Evolutionary conservation across 2,888 invertebrate genomes (phyloP), one percentile per base, ranked within the genome.

Genomic region (Eupithecia exiguata): DNA sequence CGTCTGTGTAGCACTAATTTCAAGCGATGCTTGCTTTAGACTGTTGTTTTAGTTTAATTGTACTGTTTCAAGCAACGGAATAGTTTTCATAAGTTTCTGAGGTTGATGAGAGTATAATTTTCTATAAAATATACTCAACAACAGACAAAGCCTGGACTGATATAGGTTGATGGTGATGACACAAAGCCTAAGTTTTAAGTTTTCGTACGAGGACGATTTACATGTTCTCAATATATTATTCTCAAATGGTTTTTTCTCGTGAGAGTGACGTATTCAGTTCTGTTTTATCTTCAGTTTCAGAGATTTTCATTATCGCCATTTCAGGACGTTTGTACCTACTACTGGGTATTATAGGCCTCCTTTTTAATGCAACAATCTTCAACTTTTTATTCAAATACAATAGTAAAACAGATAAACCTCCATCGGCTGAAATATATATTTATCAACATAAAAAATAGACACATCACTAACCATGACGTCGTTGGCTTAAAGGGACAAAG

Each of bases 271-370:
- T 9, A 49, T 49, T 49, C 7, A 18, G 7, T 14, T 43, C 30
- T 3, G 16, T n/a, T 49, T n/a, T n/a, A n/a, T n/a, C 3, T n/a
- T n/a, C n/a, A 49, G 7, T 1, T n/a, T 6, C n/a, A n/a, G 49
- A n/a, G 49, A 49, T 49, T 2, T 18, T 16, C 43, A 16, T 14
- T 5, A 43, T 3, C 43, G 4, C 30, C 30, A n/a, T n/a, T 46
- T 46, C 0, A 70, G 68, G 30, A 63, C 68, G 38, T 61, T 67
- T 38, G 49, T 62, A 74, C 63, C 70, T 49, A 68, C 46, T 46
- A 5, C 46, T 43, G 16, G 4, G 16, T 16, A 43, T 9, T 43
- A 43, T 30, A 30, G 30, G 30, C 4, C 4, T 30, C 30, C 30
- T 30, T 30, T n/a, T n/a, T n/a, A n/a, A n/a, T n/a, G n/a, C n/a